Conservation (phyloP, 2,113 vertebrate species). For the Pseudorhombus dupliciocellatus region DNA sequence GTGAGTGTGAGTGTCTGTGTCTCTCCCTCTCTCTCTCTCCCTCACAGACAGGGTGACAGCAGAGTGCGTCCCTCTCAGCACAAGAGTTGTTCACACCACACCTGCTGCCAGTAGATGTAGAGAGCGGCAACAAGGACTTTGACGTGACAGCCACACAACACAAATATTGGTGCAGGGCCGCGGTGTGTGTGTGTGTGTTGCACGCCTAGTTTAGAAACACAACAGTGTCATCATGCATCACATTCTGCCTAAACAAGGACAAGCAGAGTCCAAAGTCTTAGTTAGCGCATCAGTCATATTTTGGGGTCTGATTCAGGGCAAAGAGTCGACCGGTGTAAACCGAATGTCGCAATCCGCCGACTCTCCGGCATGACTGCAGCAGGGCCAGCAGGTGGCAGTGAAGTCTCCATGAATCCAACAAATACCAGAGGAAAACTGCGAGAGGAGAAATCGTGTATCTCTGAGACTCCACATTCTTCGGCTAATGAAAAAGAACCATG, state of each 20-base stretch:
- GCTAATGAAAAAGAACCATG: neutral
- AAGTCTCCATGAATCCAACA: too few species aligned
- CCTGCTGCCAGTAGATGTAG: slow-evolving; percentile 62
- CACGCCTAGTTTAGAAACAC: slow-evolving; percentile 58
- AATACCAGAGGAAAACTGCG: too few species aligned
- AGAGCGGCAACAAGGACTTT: slow-evolving; percentile 59
- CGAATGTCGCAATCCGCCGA: too few species aligned
- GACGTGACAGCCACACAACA: slow-evolving; percentile 60
- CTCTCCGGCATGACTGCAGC: too few species aligned
- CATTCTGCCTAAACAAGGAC: neutral
- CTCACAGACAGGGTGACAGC: slow-evolving; percentile 53
- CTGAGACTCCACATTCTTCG: neutral
- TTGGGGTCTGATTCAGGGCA: too few species aligned
- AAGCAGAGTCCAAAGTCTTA: neutral
- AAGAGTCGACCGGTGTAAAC: too few species aligned
- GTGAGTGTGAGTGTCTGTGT: slow-evolving; percentile 3
- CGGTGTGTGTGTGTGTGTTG: neutral
- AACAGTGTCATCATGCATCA: neutral
- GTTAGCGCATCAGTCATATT: too few species aligned
- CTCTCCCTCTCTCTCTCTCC: slow-evolving; percentile 18
- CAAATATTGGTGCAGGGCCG: slow-evolving; percentile 69
- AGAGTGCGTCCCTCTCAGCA: slow-evolving; percentile 62
- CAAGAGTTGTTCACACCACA: slow-evolving; percentile 76
- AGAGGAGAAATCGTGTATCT: too few species aligned
- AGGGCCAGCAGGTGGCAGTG: too few species aligned